A percentile compares a stretch with the other conserved stretches of the same genome.
Conservation (phyloP, 2,888 invertebrate species). For the Keiferia lycopersicella region DNA sequence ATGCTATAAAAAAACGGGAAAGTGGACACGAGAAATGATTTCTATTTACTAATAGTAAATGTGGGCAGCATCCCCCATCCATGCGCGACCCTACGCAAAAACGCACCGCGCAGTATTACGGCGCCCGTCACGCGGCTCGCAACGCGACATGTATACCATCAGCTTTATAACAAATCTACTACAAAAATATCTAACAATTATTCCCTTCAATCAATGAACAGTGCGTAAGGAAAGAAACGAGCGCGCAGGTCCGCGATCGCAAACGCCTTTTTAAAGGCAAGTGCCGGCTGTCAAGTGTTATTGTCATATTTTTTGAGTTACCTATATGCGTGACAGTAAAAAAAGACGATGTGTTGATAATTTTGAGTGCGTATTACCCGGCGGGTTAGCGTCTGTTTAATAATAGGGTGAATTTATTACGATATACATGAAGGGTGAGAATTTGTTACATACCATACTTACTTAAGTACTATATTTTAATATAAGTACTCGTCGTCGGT, state of each 20-base stretch:
- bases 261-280: constrained; percentile 30
- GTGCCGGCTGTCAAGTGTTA: constrained; percentile 41
- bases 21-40: constrained; percentile 2
- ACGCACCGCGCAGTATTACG: constrained; percentile 69
- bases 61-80: constrained; percentile 61
- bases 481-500: neutral
- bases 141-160: constrained; percentile 51
- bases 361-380: constrained; percentile 52
- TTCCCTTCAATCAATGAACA: constrained; percentile 43
- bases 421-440: constrained; percentile 75
- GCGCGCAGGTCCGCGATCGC: constrained; percentile 29
- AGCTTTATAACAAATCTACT: constrained; percentile 35
- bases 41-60: constrained; percentile 59
- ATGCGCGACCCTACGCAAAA: constrained; percentile 62
- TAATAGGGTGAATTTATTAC: constrained; percentile 48
- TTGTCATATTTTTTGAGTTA: constrained; percentile 45
- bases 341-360: constrained; percentile 49
- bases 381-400: constrained; percentile 39
- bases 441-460: constrained; percentile 34
- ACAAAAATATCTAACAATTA: constrained; percentile 39
- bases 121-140: constrained; percentile 63
- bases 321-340: constrained; percentile 39
- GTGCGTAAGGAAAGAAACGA: constrained; percentile 36
- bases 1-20: neutral
- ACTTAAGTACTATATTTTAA: neutral